Percentiles rank a stretch among this genome's conserved stretches.
phyloP scores from a whole-genome alignment of 2,113 vertebrate genomes.

The Psittacara wagleri region DNA sequence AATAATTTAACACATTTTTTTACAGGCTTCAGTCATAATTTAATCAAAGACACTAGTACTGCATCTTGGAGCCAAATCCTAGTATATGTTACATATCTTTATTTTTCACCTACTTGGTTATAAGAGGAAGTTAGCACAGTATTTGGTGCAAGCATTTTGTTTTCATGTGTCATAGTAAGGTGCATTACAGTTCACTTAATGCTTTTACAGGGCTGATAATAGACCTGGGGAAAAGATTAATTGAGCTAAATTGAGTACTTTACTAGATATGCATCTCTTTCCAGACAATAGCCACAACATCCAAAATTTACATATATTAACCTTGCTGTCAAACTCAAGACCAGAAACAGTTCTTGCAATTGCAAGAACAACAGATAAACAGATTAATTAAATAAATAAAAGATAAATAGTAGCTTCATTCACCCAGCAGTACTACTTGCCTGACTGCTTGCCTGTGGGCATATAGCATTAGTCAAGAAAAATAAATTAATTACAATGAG shows the following conservation, averaged over 20 bases:
- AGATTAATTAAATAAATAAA: not conserved
- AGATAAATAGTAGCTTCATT: not conserved
- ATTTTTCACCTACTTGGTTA: not conserved
- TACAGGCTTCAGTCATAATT: not conserved
- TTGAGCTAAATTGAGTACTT: not conserved
- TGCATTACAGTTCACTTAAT: not conserved
- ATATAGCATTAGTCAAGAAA: not conserved
- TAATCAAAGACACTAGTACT: not conserved
- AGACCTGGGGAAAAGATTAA: not conserved
- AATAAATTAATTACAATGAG: not conserved
- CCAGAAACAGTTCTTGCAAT: not conserved
- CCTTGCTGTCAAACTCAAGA: not conserved
- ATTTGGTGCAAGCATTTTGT: not conserved
- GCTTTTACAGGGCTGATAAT: not conserved
- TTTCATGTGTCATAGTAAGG: accelerated
- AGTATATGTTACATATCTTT: not conserved
- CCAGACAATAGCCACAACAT: not conserved
- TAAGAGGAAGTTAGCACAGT: not conserved
- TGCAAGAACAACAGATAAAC: not conserved
- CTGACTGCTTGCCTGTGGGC: not conserved
- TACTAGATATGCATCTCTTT: not conserved
- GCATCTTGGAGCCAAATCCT: not conserved
- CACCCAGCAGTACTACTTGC: not conserved
- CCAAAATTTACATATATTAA: not conserved
- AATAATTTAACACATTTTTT: not conserved